Conservation (phyloP, 37 sponge, comb jelly and placozoan species). For the Oopsacas minuta region DNA sequence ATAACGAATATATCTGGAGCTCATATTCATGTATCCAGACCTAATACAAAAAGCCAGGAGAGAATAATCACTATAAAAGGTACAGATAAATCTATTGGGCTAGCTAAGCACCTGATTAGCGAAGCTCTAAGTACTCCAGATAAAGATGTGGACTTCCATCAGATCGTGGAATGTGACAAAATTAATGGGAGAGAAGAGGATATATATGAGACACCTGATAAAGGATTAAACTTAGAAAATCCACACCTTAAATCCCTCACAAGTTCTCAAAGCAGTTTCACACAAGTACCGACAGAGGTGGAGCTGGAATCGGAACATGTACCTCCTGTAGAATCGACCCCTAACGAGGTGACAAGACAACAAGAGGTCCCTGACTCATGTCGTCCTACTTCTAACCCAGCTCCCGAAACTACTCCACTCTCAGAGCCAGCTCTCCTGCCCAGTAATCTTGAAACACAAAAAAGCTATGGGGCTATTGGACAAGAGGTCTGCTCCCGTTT, state of each 20-base stretch:
- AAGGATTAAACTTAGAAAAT: not conserved
- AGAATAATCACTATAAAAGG: slow-evolving; percentile 74
- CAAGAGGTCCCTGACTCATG: not conserved
- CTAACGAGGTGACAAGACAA: not conserved
- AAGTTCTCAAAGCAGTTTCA: not conserved
- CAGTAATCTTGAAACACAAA: not conserved
- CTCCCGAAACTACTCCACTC: not conserved
- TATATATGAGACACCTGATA: not conserved
- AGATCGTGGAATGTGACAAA: not conserved
- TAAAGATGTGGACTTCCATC: slow-evolving; percentile 21
- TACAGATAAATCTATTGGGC: slow-evolving; percentile 44
- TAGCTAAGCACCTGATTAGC: slow-evolving; percentile 55
- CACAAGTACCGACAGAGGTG: not conserved
- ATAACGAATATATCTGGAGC: slow-evolving; percentile 66
- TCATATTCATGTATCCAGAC: slow-evolving; percentile 70
- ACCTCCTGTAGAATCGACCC: not conserved
- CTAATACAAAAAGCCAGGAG: slow-evolving; percentile 50
- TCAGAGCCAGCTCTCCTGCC: not conserved
- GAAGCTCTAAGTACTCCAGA: slow-evolving; percentile 58
- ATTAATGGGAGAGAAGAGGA: not conserved
- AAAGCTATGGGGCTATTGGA: not conserved
- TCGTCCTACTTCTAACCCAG: not conserved
- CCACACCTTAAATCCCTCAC: not conserved
- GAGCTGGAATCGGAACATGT: not conserved
- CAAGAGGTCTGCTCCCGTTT: slow-evolving; percentile 12